phyloP scores from a whole-genome alignment of 2,888 invertebrate species.

The Reticulitermes lucifugus region DNA sequence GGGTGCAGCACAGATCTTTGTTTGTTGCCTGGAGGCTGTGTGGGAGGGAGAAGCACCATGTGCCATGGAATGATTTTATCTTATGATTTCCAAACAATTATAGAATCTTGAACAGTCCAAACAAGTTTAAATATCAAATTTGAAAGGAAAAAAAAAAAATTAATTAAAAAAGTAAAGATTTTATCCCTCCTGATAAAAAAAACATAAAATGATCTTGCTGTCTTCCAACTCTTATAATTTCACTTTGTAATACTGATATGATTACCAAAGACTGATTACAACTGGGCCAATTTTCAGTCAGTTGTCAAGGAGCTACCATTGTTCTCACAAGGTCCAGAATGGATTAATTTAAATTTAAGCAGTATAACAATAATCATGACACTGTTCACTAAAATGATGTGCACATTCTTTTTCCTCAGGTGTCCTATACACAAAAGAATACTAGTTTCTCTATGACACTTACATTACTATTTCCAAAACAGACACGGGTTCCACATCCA shows the following conservation, averaged over 20 bases:
- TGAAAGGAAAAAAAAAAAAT: neutral
- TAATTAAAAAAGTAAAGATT: slow-evolving; percentile 41
- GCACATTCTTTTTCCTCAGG: slow-evolving; percentile 49
- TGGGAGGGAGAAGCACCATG: slow-evolving; percentile 28
- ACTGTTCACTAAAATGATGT: slow-evolving; percentile 48
- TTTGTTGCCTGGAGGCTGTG: slow-evolving; percentile 9
- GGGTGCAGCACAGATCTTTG: slow-evolving; percentile 25
- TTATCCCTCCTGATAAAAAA: slow-evolving; percentile 47
- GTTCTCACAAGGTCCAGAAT: slow-evolving; percentile 31
- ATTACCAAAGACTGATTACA: slow-evolving; percentile 19
- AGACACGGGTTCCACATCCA: slow-evolving; percentile 49
- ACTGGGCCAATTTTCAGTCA: slow-evolving; percentile 23
- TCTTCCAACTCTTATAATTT: slow-evolving; percentile 34
- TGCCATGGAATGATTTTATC: slow-evolving; percentile 40
- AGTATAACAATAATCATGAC: slow-evolving; percentile 30
- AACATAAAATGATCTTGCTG: slow-evolving; percentile 45
- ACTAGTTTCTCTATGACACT: slow-evolving; percentile 42
- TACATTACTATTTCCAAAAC: slow-evolving; percentile 44
- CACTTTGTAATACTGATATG: slow-evolving; percentile 44
- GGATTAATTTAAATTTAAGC: slow-evolving; percentile 45
- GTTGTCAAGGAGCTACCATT: slow-evolving; percentile 20
- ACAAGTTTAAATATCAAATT: slow-evolving; percentile 3
- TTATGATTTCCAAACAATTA: slow-evolving; percentile 21
- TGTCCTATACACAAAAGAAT: slow-evolving; percentile 49
- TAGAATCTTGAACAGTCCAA: neutral